Base-by-base conservation (phyloP, 2,113 vertebrate genomes). In the Semicossyphus pulcher region DNA sequence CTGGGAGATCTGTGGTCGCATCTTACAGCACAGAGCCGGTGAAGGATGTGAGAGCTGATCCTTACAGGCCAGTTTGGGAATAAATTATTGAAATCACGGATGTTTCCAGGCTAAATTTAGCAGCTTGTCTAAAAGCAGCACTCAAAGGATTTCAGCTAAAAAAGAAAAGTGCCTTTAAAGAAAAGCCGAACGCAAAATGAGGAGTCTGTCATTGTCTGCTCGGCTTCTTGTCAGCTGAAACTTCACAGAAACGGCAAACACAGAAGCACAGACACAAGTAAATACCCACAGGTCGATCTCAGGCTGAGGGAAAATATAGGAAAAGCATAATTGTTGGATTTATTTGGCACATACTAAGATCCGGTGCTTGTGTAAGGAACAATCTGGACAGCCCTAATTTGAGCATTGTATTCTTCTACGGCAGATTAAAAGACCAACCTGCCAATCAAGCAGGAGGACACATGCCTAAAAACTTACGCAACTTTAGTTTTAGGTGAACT, bases 51-150 rank as follows among this genome's bases (percentile, higher is more conserved):
- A 72, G 48, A 63, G 61, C 68, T 75, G 71, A 83, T 87, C 63
- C 67, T 84, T 73, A 51, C 49, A 54, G 47, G 67, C 81, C 61
- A 81, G 79, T 84, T 83, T 45, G 37, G 52, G 66, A 83, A 89
- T 86, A 84, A 85, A 90, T 89, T 60, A 86, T 88, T 88, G 62
- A 90, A 87, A 86, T 82, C 47, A 41, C 62, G 78, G 68, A 70
- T 63, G 75, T 81, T 86, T 89, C 83, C 60, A 41, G 51, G n/a
- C 86, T 88, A 91, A 86, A 89, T 88, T 76, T 92, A 90, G 87
- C 84, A 51, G 49, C 58, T 52, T 67, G 67, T 76, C 81, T 87
- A 76, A 87, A 86, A 90, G 68, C 58, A 81, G 74, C 63, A 61
- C 72, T 85, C 71, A 81, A 81, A 80, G 61, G 72, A 85, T 66